Percentiles rank a stretch among this genome's conserved stretches.
phyloP scores from a whole-genome alignment of 2,888 invertebrate species.

The Tetrapedia diversipes region DNA sequence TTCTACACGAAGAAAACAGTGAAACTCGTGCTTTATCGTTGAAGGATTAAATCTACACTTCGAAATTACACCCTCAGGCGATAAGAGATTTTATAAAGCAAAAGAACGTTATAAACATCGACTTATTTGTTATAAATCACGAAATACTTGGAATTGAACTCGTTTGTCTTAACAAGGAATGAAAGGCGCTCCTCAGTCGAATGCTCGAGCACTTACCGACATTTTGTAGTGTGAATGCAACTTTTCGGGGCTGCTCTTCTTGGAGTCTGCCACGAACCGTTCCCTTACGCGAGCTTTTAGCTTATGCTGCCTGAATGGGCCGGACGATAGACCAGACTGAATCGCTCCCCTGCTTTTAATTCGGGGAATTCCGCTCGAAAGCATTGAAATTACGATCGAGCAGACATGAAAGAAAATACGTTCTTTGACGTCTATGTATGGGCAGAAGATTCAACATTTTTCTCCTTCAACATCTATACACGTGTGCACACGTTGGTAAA shows the following conservation, averaged over 20 bases:
- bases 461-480: not conserved
- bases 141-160: not conserved
- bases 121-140: no score
- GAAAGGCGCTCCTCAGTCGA: conserved; percentile 21
- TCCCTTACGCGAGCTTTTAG: conserved; percentile 35
- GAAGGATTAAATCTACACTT: no score
- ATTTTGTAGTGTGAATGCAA: conserved; percentile 29
- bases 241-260: conserved; percentile 46
- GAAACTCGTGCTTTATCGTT: no score
- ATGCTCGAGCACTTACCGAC: conserved; percentile 35
- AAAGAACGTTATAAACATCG: no score
- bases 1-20: no score
- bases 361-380: conserved; percentile 51
- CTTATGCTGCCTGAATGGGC: conserved; percentile 58
- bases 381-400: conserved; percentile 47
- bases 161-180: not conserved
- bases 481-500: not conserved
- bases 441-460: conserved; percentile 11
- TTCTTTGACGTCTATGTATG: conserved; percentile 28
- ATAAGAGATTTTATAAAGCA: no score
- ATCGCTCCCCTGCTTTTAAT: conserved; percentile 51
- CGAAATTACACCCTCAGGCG: no score
- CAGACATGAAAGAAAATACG: conserved; percentile 43
- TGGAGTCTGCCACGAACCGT: conserved; percentile 51
- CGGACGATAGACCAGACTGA: conserved; percentile 42